Evolutionary conservation across 1,140 invertebrate genomes (phyloP), one percentile per base, ranked within the genome.

Genomic region (Diachasmimorpha longicaudata): DNA sequence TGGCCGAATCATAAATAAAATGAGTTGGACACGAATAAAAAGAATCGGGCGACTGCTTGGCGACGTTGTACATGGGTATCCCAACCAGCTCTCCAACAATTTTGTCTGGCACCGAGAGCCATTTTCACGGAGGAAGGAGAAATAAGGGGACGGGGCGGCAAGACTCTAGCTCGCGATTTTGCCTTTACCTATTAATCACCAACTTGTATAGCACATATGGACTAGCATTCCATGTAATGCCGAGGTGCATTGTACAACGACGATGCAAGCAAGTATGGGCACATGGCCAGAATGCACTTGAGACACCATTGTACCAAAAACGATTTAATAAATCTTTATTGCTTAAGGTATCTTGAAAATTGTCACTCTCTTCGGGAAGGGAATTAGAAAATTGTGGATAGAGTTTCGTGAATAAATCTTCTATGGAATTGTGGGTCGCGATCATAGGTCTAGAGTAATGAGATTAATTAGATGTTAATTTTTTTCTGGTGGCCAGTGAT

Each of bases 1-100:
- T 75, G 68, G 46, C 8, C n/a, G 19, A 39, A 63, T 39, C 67
- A 75, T 75, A 75, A 75, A 75, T 75, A 75, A 75, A 63, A 58
- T 70, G 14, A 69, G 44, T 13, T 63, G 52, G 44, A 69, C 14
- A 69, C 9, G 37, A 74, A 36, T 68, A 52, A 75, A 75, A 69
- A 37, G 23, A 39, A 48, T 10, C 48, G n/a, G 73, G 66, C 73
- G 73, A 75, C 73, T 69, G 39, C 52, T 70, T 75, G 73, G 73
- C 73, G 73, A 48, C 21, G 37, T n/a, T 39, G 44, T 70, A 55
- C 42, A 31, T 10, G 23, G 48, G 13, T 70, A 11, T 70, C 39
- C 68, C 21, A 52, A 69, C 23, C 48, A 55, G 19, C 25, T 68
- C n/a, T 68, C 63, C 36, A 68, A 68, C 36, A 68, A 68, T 68